A percentile compares a stretch with the other conserved stretches of the same genome.
phyloP scores from a whole-genome alignment of 30 jellyfish, hydroid and myxozoan genomes.

The Cassiopea xamachana region DNA sequence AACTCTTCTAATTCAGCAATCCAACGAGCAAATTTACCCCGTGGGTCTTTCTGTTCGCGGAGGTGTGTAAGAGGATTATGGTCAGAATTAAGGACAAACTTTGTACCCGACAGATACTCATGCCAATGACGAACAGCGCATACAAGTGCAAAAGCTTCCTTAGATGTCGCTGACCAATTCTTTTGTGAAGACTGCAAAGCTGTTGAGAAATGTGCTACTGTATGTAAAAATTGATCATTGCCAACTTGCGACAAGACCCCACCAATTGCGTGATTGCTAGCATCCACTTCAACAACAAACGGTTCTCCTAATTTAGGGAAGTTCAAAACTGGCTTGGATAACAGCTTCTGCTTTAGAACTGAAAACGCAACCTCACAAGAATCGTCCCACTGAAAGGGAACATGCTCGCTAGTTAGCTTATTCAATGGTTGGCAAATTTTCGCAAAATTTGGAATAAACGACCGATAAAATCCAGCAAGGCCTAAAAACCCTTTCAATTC shows the following conservation, averaged over 20 bases:
- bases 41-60: no score
- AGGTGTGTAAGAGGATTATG: no score
- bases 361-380: conserved; percentile 50
- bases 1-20: no score
- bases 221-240: conserved; percentile 27
- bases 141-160: conserved; percentile 60
- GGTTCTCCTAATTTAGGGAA: conserved; percentile 56
- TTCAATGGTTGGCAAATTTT: conserved; percentile 42
- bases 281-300: conserved; percentile 51
- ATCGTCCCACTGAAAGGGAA: conserved; percentile 51
- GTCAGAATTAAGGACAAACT: not conserved
- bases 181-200: conserved; percentile 48
- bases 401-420: conserved; percentile 46
- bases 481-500: conserved; percentile 36
- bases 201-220: conserved; percentile 59
- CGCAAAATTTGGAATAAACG: conserved; percentile 45
- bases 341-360: conserved; percentile 28
- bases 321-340: conserved; percentile 44
- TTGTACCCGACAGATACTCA: not conserved
- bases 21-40: no score
- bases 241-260: conserved; percentile 46
- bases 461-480: conserved; percentile 47
- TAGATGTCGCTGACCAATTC: conserved; percentile 39
- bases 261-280: conserved; percentile 56
- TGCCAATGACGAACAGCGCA: conserved; percentile 1